phyloP scores from a whole-genome alignment of 2,888 invertebrate genomes.

The Drosophila picticornis region DNA sequence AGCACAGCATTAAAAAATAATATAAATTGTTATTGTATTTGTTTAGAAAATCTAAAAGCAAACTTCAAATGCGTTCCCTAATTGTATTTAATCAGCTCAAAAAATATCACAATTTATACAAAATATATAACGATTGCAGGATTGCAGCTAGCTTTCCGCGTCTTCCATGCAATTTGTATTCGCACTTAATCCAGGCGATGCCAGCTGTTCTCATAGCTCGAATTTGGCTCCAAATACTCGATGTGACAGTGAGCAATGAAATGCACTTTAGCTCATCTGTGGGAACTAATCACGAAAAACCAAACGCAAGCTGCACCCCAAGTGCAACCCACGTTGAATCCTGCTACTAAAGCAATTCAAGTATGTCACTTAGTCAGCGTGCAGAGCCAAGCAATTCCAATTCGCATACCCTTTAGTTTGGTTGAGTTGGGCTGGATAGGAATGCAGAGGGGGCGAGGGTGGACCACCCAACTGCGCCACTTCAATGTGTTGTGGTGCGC shows the following conservation, averaged over 20 bases:
- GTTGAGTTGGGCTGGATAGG: neutral
- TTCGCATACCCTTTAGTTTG: slow-evolving; percentile 55
- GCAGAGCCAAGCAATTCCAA: slow-evolving; percentile 48
- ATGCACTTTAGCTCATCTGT: slow-evolving; percentile 69
- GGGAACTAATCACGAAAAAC: slow-evolving; percentile 67
- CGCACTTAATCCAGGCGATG: slow-evolving; percentile 53
- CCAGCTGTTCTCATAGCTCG: slow-evolving; percentile 56
- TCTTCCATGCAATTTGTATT: slow-evolving; percentile 59
- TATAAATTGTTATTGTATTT: neutral
- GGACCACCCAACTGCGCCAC: slow-evolving; percentile 42
- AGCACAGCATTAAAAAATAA: neutral
- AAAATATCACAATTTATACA: neutral
- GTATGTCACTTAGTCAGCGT: slow-evolving; percentile 56
- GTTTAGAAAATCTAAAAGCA: neutral
- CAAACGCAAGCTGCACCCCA: slow-evolving; percentile 14
- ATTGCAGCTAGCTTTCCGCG: slow-evolving; percentile 25
- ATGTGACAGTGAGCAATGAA: slow-evolving; percentile 75
- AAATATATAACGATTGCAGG: slow-evolving; percentile 38
- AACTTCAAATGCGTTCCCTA: neutral
- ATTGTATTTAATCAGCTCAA: neutral
- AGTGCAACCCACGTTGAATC: slow-evolving; percentile 8
- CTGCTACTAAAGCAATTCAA: slow-evolving; percentile 51
- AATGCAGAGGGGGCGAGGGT: slow-evolving; percentile 6
- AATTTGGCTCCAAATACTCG: slow-evolving; percentile 31
- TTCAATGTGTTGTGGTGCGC: slow-evolving; percentile 78